These are phyloP conservation scores for Corythornis leucogaster DNA, from an alignment of 2,797 vertebrate species.

Conservation along the genomic window DNA sequence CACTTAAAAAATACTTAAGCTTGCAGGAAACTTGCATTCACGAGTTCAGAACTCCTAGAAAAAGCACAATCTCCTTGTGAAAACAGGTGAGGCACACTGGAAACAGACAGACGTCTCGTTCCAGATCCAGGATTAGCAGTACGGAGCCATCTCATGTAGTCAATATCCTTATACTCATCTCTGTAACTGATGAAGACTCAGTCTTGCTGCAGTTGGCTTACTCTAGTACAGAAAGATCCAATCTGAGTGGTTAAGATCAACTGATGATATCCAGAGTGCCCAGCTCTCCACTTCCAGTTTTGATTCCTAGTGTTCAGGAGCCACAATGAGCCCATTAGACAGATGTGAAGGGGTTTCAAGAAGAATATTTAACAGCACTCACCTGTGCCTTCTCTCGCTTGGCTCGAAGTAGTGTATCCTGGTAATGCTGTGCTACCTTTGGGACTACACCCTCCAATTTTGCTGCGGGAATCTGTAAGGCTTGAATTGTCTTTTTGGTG, in stretches of 20 bases:
- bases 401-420: constrained; percentile 90
- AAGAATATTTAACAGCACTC: constrained; percentile 28
- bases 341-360: neutral
- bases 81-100: neutral
- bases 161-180: neutral
- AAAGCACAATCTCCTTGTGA: neutral
- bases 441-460: constrained; percentile 90
- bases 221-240: neutral
- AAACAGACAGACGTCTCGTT: neutral
- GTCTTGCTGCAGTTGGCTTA: neutral
- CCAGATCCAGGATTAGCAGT: neutral
- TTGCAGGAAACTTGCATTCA: neutral
- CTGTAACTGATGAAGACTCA: neutral
- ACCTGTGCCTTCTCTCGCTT: constrained; percentile 97
- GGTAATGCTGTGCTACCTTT: constrained; percentile 94
- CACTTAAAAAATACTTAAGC: neutral
- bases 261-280: neutral
- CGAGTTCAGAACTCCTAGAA: neutral
- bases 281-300: neutral
- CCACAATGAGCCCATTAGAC: neutral
- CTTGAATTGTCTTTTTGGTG: constrained; percentile 86
- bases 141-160: neutral
- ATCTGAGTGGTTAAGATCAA: neutral
- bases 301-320: neutral
- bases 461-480: constrained; percentile 90